These are phyloP conservation scores for Gadus chalcogrammus DNA, from an alignment of 2,113 vertebrate species.

Conservation along the genomic window DNA sequence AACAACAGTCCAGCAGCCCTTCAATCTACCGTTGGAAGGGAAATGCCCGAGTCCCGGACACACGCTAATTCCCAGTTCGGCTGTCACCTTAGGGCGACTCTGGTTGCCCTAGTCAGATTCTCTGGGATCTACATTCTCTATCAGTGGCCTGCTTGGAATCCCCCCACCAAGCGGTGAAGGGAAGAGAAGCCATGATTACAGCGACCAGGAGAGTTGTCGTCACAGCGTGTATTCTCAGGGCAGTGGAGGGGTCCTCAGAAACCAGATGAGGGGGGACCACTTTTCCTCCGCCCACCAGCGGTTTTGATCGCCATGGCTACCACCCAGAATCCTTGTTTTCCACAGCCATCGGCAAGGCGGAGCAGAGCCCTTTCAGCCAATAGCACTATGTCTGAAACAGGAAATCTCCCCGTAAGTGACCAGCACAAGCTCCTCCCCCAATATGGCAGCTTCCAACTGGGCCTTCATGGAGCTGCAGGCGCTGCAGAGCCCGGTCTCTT, in stretches of 20 bases:
- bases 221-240: slow-evolving; percentile 88
- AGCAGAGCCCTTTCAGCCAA: slow-evolving; percentile 79
- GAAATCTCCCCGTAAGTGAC: slow-evolving; percentile 83
- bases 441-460: slow-evolving; percentile 73
- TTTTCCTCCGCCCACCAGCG: slow-evolving; percentile 70
- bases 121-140: slow-evolving; percentile 88
- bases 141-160: slow-evolving; percentile 85
- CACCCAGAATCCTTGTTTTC: slow-evolving; percentile 76
- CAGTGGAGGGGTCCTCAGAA: slow-evolving; percentile 73
- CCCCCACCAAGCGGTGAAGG: slow-evolving; percentile 73
- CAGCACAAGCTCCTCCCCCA: slow-evolving; percentile 83
- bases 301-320: slow-evolving; percentile 84
- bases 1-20: slow-evolving; percentile 89
- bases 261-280: slow-evolving; percentile 81
- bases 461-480: slow-evolving; percentile 82
- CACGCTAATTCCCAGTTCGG: slow-evolving; percentile 85
- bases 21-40: slow-evolving; percentile 85
- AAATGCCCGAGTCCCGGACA: slow-evolving; percentile 86
- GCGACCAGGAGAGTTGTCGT: slow-evolving; percentile 87
- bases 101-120: slow-evolving; percentile 85
- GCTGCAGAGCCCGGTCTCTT: slow-evolving; percentile 74
- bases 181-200: slow-evolving; percentile 86
- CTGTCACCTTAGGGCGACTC: slow-evolving; percentile 78
- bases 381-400: slow-evolving; percentile 86
- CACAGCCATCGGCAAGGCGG: slow-evolving; percentile 77